Evolutionary conservation across 1,140 invertebrate species (phyloP), one percentile per base, ranked within the genome.

Genomic region (Amphibalanus amphitrite): DNA sequence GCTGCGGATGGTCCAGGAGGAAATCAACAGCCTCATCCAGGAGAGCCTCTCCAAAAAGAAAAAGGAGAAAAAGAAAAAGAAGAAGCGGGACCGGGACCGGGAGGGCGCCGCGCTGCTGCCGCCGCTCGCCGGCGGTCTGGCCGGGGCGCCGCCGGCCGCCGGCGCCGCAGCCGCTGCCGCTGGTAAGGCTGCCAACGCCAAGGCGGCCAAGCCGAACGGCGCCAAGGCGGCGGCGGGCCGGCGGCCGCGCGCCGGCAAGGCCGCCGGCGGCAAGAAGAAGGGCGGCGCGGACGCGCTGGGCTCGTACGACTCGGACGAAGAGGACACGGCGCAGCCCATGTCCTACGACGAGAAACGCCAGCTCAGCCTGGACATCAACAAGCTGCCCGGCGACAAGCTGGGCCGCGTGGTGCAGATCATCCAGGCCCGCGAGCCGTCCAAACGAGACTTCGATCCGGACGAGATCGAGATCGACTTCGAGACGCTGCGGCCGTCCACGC

Each of bases 391-490:
- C 93, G 96, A 99, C 81, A 98, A 98, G 83, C 86, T 99, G 75
- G 95, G 96, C 71, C 86, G 93, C 79, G 96, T 99, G 78, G 96
- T 99, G 72, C 93, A 97, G 81, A 99, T 99, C 78, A 99, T 99
- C 79, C 96, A 99, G 81, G 93, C 91, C 71, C 85, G 96, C 78
- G 97, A 99, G 79, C 94, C 95, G 72, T 96, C 95, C 73, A 84
- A 98, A 74, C 86, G 95, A 78, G 96, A 99, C 84, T 98, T 95
- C 8, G 99, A 99, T 85, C 97, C 97, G 38, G 97, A 99, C 83
- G 97, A 99, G 83, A 98, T 99, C 75, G 97, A 99, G 85, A 99
- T 99, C 76, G 97, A 99, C 82, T 99, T 99, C 82, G 97, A 99
- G 84, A 98, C 95, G 6, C 82, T 99, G 75, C 98, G 99, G 82